These are phyloP conservation scores for Halisarca cf. caerulea DNA, from an alignment of 37 sponge, comb jelly and placozoan genomes.

Conservation along the genomic window DNA sequence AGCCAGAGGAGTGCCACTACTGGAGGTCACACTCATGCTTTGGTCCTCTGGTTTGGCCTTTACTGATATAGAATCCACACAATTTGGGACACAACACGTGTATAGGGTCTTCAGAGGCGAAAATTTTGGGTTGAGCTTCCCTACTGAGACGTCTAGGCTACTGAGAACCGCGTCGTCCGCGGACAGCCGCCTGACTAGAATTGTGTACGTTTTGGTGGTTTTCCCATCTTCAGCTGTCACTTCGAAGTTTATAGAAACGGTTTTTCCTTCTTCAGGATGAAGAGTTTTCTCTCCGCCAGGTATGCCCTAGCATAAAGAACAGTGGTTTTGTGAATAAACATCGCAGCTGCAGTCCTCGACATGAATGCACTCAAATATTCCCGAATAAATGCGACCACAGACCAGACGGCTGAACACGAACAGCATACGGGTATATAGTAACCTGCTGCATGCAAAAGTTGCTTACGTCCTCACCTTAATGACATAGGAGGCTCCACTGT, in stretches of 20 bases:
- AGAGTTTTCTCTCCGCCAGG: conserved; percentile 65
- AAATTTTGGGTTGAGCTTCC: conserved; percentile 74
- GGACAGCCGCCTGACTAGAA: conserved; percentile 67
- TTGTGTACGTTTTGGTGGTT: conserved; percentile 79
- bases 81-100: conserved; percentile 65
- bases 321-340: not conserved
- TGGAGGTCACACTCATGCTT: conserved; percentile 54
- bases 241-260: conserved; percentile 41
- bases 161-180: conserved; percentile 82
- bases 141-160: conserved; percentile 61
- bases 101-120: conserved; percentile 53
- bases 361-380: too few relatives aligned
- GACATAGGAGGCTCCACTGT: conserved; percentile 82
- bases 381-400: too few relatives aligned
- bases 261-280: conserved; percentile 75
- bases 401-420: too few relatives aligned
- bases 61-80: conserved; percentile 48
- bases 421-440: too few relatives aligned
- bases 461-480: conserved; percentile 78
- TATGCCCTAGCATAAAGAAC: conserved; percentile 68
- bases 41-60: conserved; percentile 70
- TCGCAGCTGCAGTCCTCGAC: too few relatives aligned
- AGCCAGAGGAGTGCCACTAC: conserved; percentile 44
- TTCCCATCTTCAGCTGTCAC: conserved; percentile 92
- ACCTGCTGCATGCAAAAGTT: too few relatives aligned